Evolutionary conservation across 2,113 vertebrate species (phyloP).

Genomic region (Brachionichthys hirsutus): DNA sequence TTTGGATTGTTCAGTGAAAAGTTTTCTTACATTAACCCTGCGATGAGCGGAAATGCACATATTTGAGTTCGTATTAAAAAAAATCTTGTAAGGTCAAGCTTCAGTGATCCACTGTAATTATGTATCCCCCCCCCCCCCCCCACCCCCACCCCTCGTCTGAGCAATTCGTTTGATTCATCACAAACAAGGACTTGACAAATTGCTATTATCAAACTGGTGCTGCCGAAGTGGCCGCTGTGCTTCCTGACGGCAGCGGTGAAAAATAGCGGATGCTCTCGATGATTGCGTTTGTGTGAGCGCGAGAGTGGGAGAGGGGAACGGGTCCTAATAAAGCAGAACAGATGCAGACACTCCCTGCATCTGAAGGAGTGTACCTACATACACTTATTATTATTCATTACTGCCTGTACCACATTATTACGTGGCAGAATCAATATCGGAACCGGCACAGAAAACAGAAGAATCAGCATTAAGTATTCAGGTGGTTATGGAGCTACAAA

Average conservation of each 20-base stretch:
- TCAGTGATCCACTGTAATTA: constrained; percentile 59
- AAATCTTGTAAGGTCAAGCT: constrained; percentile 36
- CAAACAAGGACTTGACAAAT: constrained; percentile 61
- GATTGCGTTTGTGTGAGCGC: constrained; percentile 14
- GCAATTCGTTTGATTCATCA: constrained; percentile 50
- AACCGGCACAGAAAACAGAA: constrained; percentile 50
- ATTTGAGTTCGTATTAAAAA: constrained; percentile 31
- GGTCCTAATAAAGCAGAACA: constrained; percentile 64
- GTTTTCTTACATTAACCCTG: constrained; percentile 39
- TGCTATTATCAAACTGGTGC: constrained; percentile 43
- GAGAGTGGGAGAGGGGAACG: constrained; percentile 8
- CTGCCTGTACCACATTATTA: constrained; percentile 68
- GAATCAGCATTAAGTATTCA: constrained; percentile 64
- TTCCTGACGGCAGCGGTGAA: constrained; percentile 34
- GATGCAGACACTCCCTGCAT: constrained; percentile 50
- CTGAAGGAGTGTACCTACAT: constrained; percentile 59
- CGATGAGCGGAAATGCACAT: constrained; percentile 25
- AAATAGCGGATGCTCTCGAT: constrained; percentile 48
- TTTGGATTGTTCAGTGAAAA: constrained; percentile 51
- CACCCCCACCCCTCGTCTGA: too few species aligned
- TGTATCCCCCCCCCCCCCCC: constrained; percentile 16
- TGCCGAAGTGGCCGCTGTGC: constrained; percentile 31
- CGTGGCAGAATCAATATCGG: constrained; percentile 70
- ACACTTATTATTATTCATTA: constrained; percentile 75
- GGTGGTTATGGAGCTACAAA: constrained; percentile 54